These are phyloP conservation scores for Drosophila aff. DNA, from an alignment of 1,140 invertebrate genomes.

Conservation along the genomic window DNA sequence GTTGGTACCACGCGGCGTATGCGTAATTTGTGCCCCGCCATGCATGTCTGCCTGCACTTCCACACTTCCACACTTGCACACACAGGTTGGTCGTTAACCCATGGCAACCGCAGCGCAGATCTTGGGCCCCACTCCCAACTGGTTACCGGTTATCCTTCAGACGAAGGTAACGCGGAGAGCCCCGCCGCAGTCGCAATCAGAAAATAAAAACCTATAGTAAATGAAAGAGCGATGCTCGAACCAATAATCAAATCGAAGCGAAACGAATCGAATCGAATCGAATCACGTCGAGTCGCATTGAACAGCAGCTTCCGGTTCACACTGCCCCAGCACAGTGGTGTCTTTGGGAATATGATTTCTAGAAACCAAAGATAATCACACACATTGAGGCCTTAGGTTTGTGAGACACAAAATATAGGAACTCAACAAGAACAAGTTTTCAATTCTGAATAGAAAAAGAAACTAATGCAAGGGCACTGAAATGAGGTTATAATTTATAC, in stretches of 20 bases:
- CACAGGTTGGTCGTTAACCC: slow-evolving; percentile 68
- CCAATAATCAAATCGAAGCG: slow-evolving; percentile 46
- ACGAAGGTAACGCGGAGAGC: slow-evolving; percentile 59
- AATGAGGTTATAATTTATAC: background rate
- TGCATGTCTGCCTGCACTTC: slow-evolving; percentile 67
- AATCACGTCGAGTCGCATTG: slow-evolving; percentile 12
- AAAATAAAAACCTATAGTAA: slow-evolving; percentile 12
- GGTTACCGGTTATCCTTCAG: slow-evolving; percentile 73
- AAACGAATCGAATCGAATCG: slow-evolving; percentile 18
- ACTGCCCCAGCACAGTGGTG: slow-evolving; percentile 24
- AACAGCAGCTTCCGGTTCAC: slow-evolving; percentile 31
- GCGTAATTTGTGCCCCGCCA: slow-evolving; percentile 79
- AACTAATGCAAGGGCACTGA: background rate
- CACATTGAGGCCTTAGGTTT: background rate
- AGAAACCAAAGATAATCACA: background rate
- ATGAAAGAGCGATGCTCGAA: slow-evolving; percentile 43
- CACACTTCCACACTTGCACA: slow-evolving; percentile 28
- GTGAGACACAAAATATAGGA: background rate
- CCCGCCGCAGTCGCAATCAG: slow-evolving; percentile 1
- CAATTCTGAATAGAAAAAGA: background rate
- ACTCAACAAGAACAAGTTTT: background rate
- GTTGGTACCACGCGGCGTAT: slow-evolving; percentile 65
- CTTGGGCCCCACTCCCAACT: slow-evolving; percentile 18
- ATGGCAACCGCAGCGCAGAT: slow-evolving; percentile 39
- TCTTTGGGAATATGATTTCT: background rate